These are phyloP conservation scores for Charanyca ferruginea DNA, from an alignment of 2,888 invertebrate species.

Conservation along the genomic window DNA sequence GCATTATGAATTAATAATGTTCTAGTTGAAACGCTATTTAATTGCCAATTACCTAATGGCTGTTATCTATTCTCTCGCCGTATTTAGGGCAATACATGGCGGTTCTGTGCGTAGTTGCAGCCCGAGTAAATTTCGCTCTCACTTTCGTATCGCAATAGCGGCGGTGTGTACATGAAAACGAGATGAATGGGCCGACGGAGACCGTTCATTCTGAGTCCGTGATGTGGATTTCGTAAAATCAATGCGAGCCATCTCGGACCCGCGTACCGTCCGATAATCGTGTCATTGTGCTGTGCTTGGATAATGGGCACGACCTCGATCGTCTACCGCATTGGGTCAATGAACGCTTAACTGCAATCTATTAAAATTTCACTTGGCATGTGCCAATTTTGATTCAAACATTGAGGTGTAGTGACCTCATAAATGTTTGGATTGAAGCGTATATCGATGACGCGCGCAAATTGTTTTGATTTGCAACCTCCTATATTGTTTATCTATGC, in stretches of 20 bases:
- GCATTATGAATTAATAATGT: slow-evolving; percentile 27
- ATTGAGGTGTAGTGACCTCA: slow-evolving; percentile 40
- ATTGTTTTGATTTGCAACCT: slow-evolving; percentile 25
- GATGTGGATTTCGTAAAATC: slow-evolving; percentile 90
- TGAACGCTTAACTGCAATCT: slow-evolving; percentile 80
- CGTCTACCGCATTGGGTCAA: slow-evolving; percentile 77
- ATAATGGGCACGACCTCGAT: slow-evolving; percentile 81
- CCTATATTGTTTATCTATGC: slow-evolving; percentile 14
- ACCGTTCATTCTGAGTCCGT: slow-evolving; percentile 87
- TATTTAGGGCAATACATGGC: slow-evolving; percentile 81
- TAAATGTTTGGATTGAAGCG: slow-evolving; percentile 42
- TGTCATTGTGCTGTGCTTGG: slow-evolving; percentile 85
- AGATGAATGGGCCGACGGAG: slow-evolving; percentile 89
- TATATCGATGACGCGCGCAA: slow-evolving; percentile 35
- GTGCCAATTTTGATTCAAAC: slow-evolving; percentile 70
- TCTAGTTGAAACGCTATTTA: slow-evolving; percentile 67
- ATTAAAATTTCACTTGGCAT: slow-evolving; percentile 80
- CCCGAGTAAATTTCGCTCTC: slow-evolving; percentile 89
- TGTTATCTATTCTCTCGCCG: slow-evolving; percentile 79
- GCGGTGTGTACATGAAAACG: slow-evolving; percentile 88
- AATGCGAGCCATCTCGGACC: slow-evolving; percentile 85
- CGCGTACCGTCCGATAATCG: slow-evolving; percentile 82
- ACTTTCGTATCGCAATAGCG: slow-evolving; percentile 89
- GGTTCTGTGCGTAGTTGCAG: slow-evolving; percentile 83
- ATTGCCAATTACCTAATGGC: slow-evolving; percentile 55